Evolutionary conservation across 2,888 invertebrate species (phyloP).

Genomic region (Odontothrips loti): DNA sequence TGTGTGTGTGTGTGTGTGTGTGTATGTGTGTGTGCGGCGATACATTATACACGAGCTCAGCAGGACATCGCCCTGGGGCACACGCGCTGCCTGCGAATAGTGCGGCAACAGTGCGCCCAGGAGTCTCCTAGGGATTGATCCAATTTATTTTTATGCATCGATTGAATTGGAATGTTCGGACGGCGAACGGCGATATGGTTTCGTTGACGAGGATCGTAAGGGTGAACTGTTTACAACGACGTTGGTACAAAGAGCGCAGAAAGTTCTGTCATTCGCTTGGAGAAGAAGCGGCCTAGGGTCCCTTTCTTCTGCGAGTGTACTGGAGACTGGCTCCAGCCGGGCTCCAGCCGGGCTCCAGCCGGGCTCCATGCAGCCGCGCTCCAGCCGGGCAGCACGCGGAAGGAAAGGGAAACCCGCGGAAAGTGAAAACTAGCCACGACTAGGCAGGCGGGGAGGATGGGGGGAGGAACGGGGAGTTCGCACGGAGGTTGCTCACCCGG

Average conservation of each 20-base stretch:
- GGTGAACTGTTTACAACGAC: too few relatives aligned
- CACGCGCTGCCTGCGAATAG: not conserved
- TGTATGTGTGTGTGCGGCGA: too few relatives aligned
- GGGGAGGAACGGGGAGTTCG: not conserved
- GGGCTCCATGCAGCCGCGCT: not conserved
- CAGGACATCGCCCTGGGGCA: not conserved
- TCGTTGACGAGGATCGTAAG: too few relatives aligned
- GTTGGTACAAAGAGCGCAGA: too few relatives aligned
- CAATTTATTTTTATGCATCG: too few relatives aligned
- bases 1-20: too few relatives aligned
- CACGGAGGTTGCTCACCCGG: slow-evolving; percentile 20
- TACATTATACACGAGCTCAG: not conserved
- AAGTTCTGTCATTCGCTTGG: too few relatives aligned
- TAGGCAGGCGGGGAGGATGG: not conserved
- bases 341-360: not conserved
- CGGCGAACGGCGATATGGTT: too few relatives aligned
- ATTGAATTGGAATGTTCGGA: too few relatives aligned
- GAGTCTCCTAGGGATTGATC: too few relatives aligned
- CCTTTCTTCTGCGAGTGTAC: not conserved
- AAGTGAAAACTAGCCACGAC: slow-evolving; percentile 23
- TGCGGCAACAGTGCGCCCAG: not conserved
- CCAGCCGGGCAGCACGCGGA: not conserved
- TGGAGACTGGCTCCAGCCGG: not conserved
- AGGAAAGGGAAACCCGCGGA: not conserved
- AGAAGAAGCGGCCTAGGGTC: too few relatives aligned